These are phyloP conservation scores for Microplitis manilae DNA, from an alignment of 2,888 invertebrate species.

Conservation along the genomic window DNA sequence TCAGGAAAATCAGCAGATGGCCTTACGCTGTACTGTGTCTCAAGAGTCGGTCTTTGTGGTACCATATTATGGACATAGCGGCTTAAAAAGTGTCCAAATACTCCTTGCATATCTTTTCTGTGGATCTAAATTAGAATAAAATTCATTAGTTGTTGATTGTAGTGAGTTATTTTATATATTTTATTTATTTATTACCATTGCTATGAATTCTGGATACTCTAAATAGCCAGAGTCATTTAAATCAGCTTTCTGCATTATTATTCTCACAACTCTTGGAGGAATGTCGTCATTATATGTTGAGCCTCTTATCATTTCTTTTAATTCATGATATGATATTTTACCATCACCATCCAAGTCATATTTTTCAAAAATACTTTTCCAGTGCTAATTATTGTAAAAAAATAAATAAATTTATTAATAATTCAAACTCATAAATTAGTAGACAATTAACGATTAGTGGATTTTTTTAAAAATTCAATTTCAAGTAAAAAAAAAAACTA, in stretches of 20 bases:
- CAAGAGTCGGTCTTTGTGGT: slow-evolving; percentile 71
- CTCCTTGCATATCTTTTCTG: slow-evolving; percentile 74
- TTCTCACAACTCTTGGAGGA: slow-evolving; percentile 78
- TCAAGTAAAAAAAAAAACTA: no score
- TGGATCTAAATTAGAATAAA: slow-evolving; percentile 62
- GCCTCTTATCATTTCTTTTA: slow-evolving; percentile 76
- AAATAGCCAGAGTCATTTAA: slow-evolving; percentile 78
- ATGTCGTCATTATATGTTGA: slow-evolving; percentile 79
- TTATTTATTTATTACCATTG: slow-evolving; percentile 74
- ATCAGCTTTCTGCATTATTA: slow-evolving; percentile 80
- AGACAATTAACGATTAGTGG: no score
- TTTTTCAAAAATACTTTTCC: slow-evolving; percentile 71
- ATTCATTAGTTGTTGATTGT: background rate
- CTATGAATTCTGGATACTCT: slow-evolving; percentile 82
- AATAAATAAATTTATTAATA: slow-evolving; percentile 1
- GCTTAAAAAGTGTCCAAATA: slow-evolving; percentile 78
- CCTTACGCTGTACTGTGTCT: slow-evolving; percentile 69
- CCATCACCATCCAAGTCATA: slow-evolving; percentile 84
- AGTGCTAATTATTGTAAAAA: slow-evolving; percentile 63
- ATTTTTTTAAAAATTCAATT: no score
- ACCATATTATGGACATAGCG: slow-evolving; percentile 77
- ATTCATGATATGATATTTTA: slow-evolving; percentile 78
- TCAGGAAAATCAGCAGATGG: slow-evolving; percentile 73
- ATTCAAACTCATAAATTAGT: no score
- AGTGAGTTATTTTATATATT: no score